A percentile compares a stretch with the other conserved stretches of the same genome.
Conservation (phyloP, 1,140 invertebrate species). For the Drosophila pachea region DNA sequence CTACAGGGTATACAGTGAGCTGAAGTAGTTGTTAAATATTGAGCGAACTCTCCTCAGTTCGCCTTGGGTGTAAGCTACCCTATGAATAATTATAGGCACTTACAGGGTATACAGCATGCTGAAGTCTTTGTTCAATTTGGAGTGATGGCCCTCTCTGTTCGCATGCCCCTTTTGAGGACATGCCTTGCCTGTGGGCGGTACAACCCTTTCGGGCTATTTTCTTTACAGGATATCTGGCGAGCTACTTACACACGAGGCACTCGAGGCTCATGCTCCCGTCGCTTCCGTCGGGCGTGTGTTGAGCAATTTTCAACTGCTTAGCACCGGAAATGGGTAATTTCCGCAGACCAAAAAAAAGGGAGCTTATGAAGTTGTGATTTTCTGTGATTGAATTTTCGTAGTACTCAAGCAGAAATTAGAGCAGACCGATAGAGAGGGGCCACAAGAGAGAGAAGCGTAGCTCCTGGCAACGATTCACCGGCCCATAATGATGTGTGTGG, state of each 20-base stretch:
- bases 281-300: constrained; percentile 54
- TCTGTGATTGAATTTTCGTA: constrained; percentile 39
- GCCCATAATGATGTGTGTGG: no score
- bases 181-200: not conserved
- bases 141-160: no score
- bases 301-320: constrained; percentile 66
- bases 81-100: not conserved
- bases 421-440: not conserved
- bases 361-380: constrained; percentile 6
- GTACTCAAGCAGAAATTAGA: not conserved
- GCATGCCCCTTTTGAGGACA: not conserved
- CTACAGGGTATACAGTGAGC: no score
- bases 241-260: constrained; percentile 37
- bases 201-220: not conserved
- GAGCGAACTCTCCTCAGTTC: no score
- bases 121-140: no score
- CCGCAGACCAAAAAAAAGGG: no score
- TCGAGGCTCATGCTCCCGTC: constrained; percentile 46
- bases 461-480: no score
- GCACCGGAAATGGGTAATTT: constrained; percentile 64
- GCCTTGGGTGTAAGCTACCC: no score
- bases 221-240: constrained; percentile 1
- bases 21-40: no score
- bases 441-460: no score
- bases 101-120: not conserved